phyloP scores from a whole-genome alignment of 2,888 invertebrate species.

The Drosophila percnosoma region DNA sequence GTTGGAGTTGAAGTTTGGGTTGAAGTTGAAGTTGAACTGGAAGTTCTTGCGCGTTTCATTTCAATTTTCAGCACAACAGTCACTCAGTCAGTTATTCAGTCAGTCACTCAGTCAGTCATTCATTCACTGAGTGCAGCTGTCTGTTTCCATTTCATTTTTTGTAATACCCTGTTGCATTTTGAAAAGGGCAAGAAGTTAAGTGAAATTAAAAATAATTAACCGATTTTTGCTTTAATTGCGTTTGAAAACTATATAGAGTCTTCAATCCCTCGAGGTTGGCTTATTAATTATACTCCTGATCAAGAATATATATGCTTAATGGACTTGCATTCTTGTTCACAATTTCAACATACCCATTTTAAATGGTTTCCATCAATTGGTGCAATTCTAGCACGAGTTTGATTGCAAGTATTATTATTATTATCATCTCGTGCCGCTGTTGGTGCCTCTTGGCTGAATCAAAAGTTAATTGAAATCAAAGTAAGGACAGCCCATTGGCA shows the following conservation, averaged over 20 bases:
- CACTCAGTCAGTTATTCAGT: constrained; percentile 25
- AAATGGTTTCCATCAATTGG: constrained; percentile 27
- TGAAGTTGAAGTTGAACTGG: background rate
- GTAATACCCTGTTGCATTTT: background rate
- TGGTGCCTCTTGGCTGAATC: constrained; percentile 57
- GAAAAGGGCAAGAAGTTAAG: too few species aligned
- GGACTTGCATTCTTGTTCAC: background rate
- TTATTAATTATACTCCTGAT: too few species aligned
- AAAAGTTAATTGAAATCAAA: constrained; percentile 81
- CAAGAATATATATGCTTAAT: background rate
- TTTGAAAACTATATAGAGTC: too few species aligned
- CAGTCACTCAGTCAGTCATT: constrained; percentile 32
- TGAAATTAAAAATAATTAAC: too few species aligned
- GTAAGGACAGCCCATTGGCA: constrained; percentile 65
- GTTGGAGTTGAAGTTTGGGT: background rate
- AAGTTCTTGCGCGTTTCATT: constrained; percentile 58
- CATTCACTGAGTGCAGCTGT: constrained; percentile 36
- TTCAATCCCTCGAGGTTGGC: too few species aligned
- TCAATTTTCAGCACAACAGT: constrained; percentile 58
- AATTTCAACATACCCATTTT: background rate
- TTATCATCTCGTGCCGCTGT: constrained; percentile 57
- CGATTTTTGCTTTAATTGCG: too few species aligned
- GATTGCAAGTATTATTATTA: constrained; percentile 70
- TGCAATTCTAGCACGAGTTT: constrained; percentile 63
- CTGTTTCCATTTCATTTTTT: background rate